Evolutionary conservation across 2,113 vertebrate genomes (phyloP), one percentile per base, ranked within the genome.

Genomic region (Globicephala melas): DNA sequence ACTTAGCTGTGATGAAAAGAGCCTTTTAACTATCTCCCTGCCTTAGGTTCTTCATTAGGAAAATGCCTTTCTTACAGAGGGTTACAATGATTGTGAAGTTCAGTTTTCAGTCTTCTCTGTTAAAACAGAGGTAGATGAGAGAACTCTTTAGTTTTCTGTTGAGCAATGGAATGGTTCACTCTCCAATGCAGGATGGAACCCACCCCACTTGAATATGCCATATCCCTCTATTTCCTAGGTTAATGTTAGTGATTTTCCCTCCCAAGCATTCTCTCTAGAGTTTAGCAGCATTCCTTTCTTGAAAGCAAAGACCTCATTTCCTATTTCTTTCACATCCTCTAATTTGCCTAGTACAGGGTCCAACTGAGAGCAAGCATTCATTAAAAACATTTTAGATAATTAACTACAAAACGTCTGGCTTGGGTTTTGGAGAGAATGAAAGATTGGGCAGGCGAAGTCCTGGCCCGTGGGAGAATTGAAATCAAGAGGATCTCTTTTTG

Each of bases 321-420:
- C 74, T 93, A 47, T 77, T 95, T 88, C 63, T 94, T 79, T 95
- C 26, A 28, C 89, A 58, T 83, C 84, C 65, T 97, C 36, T 96
- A 91, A 95, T 97, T 92, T 96, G 65, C 41, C 18, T 68, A 80
- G 53, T 88, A 93, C 41, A 95, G 63, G 76, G 62, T 91, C 47
- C 85, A 91, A 38, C 92, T 94, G 71, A 88, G 85, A 94, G 71
- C 53, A 96, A 94, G 23, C 23, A 12, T 94, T 97, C 71, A 94
- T 96, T 97, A 88, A 92, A 92, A 90, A 80, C 65, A 60, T 81
- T 95, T 93, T 86, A 68, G 62, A 53, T 95, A 97, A 96, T 94
- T 96, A 95, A 91, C 81, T 84, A 73, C 36, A 95, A 95, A 97
- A 91, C 3, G 31, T 85, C 89, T 94, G 81, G 58, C n/a, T 95